Conservation (phyloP, 2,113 vertebrate species). For the Oxygymnocypris stewartii region DNA sequence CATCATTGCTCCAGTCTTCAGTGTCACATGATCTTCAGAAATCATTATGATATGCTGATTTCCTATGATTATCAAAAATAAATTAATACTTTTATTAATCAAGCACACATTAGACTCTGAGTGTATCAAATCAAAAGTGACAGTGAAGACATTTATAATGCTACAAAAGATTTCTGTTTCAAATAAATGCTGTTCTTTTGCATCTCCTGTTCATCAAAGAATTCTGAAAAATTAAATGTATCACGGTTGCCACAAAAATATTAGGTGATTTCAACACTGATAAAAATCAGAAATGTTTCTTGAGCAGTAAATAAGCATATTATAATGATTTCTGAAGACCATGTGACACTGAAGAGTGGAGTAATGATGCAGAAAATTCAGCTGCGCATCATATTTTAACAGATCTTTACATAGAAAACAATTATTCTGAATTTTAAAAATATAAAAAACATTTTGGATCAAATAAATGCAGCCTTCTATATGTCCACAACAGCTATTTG, state of each 20-base stretch:
- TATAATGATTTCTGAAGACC: background rate
- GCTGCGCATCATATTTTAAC: background rate
- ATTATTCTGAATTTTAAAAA: background rate
- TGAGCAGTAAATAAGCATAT: too few species aligned
- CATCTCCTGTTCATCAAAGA: background rate
- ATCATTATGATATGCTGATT: background rate
- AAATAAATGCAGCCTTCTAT: background rate
- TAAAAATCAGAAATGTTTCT: too few species aligned
- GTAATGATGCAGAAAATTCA: background rate
- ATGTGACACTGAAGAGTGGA: background rate
- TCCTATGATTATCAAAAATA: background rate
- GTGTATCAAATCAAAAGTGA: too few species aligned
- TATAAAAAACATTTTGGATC: background rate
- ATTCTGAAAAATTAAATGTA: background rate
- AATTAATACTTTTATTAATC: background rate
- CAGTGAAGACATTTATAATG: background rate
- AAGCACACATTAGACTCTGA: background rate
- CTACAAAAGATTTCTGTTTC: background rate
- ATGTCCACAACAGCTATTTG: background rate
- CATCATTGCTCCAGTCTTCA: constrained; percentile 1
- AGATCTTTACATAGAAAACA: background rate
- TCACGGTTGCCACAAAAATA: too few species aligned
- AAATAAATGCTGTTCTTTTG: background rate
- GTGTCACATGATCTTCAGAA: background rate
- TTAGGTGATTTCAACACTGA: too few species aligned